Base-by-base conservation (phyloP, 2,888 invertebrate genomes). In the Aradus depressus region DNA sequence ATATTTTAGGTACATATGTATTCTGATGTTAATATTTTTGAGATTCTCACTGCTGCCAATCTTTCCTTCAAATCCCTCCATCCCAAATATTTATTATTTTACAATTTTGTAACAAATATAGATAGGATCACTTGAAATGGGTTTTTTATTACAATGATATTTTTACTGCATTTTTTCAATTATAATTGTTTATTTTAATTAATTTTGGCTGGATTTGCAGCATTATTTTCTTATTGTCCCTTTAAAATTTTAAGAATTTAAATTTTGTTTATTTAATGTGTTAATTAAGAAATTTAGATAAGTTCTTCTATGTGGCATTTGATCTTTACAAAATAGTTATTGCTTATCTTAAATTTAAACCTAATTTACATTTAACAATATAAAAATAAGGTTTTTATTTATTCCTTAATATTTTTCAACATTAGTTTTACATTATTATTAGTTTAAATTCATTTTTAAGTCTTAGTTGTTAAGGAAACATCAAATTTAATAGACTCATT, bases 31-130 rank as follows among this genome's bases (percentile, higher is more conserved):
- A 44, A 37, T 51, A 32, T 49, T 38, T 41, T 39, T 41, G 56
- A 52, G 47, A 38, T 52, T 43, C 44, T 47, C 56, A 54, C 56
- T 56, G 56, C 56, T 56, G 56, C 56, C 54, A 52, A 43, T 52
- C 52, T 44, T 44, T 39, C 51, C 44, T 51, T 34, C 42, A 38
- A 25, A 32, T 38, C 38, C 39, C 26, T 26, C 48, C 48, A 32
- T 19, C 18, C 44, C 31, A 21, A 47, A 41, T 48, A 26, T 47
- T 48, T 43, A 42, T 38, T 43, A 34, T 23, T 14, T 21, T 50
- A 44, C 44, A 44, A 18, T 23, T 37, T 18, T 23, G 14, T 31
- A 16, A 42, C 6, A 28, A 42, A 37, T 52, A 43, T 34, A 45
- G 32, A 34, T 39, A 48, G 34, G 21, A 19, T 26, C 23, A 41